Evolutionary conservation across 2,113 vertebrate genomes (phyloP).

Genomic region (Alaudala cheleensis): DNA sequence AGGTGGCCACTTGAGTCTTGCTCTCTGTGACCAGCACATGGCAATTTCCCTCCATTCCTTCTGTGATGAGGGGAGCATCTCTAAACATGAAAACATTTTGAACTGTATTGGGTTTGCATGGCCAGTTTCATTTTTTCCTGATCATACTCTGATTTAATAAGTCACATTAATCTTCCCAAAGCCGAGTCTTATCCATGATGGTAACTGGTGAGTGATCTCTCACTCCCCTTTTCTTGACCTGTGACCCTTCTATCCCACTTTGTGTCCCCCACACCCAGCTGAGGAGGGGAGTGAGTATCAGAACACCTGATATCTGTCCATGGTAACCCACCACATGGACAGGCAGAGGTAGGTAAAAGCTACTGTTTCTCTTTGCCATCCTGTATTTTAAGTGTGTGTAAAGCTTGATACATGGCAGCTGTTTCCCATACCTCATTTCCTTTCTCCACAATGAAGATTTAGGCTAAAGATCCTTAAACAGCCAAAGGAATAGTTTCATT

Average conservation of each 20-base stretch:
- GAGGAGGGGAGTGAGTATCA: neutral
- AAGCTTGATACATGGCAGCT: neutral
- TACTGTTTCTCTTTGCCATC: neutral
- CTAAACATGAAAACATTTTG: neutral
- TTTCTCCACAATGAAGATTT: neutral
- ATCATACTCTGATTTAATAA: neutral
- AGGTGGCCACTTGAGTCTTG: neutral
- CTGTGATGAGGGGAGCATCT: neutral
- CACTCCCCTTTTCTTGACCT: neutral
- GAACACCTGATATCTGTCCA: neutral
- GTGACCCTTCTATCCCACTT: neutral
- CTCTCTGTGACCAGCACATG: neutral
- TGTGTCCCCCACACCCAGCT: neutral
- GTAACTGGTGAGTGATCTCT: neutral
- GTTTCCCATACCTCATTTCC: neutral
- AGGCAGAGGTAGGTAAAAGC: neutral
- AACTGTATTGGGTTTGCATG: neutral
- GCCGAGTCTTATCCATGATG: accelerated
- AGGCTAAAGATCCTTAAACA: neutral
- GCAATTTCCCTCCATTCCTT: neutral
- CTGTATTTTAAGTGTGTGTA: neutral
- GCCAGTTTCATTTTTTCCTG: neutral
- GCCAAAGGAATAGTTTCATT: neutral
- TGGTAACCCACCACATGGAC: neutral
- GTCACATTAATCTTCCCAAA: neutral